Evolutionary conservation across 2,113 vertebrate genomes (phyloP), one percentile per base, ranked within the genome.

Genomic region (Callithrix jacchus): DNA sequence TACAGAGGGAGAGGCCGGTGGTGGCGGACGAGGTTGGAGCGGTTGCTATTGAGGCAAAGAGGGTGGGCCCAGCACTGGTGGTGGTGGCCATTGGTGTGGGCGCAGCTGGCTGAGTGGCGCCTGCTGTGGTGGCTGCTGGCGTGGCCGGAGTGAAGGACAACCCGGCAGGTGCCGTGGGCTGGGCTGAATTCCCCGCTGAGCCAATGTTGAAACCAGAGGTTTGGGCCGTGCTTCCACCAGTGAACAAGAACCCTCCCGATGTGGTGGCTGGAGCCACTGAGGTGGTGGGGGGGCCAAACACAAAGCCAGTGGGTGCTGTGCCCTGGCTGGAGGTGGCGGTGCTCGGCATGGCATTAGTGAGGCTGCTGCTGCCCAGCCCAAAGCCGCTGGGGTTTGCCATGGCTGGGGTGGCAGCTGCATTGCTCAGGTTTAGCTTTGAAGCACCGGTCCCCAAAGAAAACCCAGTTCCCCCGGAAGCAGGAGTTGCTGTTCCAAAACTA

Each of bases 401-500:
- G 12, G 98, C 81, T 0, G 77, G 54, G 42, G 97, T 23, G 12
- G 98, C 49, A 2, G 90, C 35, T 3, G 96, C 70, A 77, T 17
- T 71, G 17, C 98, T 97, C 88, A 99, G 84, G 92, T 89, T 98
- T 11, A 99, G 96, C 11, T 99, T 99, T 0, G 99, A 93, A 3
- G 98, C 66, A 7, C 97, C 98, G 37, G 97, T 83, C 96, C 99
- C 99, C 37, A 99, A 98, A 6, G 99, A 97, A 93, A 99, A 99
- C 0, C 98, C 83, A 0, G 98, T 25, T 21, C 98, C 97, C 54
- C 96, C 97, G 25, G 99, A 97, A 3, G 98, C 94, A 7, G 98
- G 92, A 0, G 97, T 13, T 10, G 97, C 56, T 10, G 97, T 32
- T 23, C 99, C 99, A 68, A 99, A 99, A 97, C 97, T 99, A 94